These are phyloP conservation scores for Strigamia maritima DNA, from an alignment of 2,888 invertebrate genomes.

Conservation along the genomic window DNA sequence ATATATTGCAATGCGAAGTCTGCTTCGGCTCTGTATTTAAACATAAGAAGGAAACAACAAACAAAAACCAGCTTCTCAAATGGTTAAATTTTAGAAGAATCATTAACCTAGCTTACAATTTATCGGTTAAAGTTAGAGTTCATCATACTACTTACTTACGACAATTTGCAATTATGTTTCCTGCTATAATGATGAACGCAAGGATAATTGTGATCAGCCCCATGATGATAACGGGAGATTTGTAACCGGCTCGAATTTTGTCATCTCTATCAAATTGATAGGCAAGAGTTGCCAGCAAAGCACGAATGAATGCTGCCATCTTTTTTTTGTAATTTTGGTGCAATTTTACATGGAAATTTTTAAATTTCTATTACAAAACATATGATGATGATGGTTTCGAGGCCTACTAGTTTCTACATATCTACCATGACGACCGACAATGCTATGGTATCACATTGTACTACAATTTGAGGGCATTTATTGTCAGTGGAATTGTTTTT, in stretches of 20 bases:
- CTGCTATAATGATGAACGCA: conserved; percentile 17
- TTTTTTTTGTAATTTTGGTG: background rate
- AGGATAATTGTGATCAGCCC: conserved; percentile 11
- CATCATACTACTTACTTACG: background rate
- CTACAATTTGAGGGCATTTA: no score
- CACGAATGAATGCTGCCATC: conserved; percentile 2
- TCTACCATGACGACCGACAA: background rate
- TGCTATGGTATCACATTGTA: no score
- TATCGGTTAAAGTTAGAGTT: background rate
- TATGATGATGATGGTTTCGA: background rate
- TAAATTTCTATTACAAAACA: background rate
- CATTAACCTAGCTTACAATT: background rate
- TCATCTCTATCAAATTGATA: conserved; percentile 6
- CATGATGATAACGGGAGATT: conserved; percentile 17
- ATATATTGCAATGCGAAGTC: conserved; percentile 28
- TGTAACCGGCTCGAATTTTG: conserved; percentile 2
- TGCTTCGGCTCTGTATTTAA: conserved; percentile 11
- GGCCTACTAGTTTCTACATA: background rate
- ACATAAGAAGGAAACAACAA: conserved; percentile 16
- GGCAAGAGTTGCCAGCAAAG: background rate
- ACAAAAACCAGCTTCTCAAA: background rate
- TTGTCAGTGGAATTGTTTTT: no score
- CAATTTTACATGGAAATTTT: background rate
- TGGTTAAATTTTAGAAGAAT: no score
- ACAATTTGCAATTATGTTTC: conserved; percentile 15